A percentile compares a stretch with the other conserved stretches of the same genome.
These are phyloP conservation scores for Drosophila takahashii DNA, from an alignment of 1,140 invertebrate genomes.

Conservation along the genomic window DNA sequence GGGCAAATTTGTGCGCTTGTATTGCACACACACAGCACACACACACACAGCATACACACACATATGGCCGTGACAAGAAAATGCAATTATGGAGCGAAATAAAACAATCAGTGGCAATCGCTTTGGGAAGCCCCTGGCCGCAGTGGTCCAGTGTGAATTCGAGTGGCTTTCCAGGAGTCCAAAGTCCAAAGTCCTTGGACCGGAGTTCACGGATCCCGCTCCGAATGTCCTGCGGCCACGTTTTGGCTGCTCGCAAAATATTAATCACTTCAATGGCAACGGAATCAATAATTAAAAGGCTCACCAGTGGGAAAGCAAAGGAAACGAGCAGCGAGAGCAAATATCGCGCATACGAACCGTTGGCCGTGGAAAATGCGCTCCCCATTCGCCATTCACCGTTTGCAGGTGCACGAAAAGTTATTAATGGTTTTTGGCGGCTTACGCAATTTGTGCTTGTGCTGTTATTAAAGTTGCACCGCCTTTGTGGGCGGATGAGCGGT, in stretches of 20 bases:
- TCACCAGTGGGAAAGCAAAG: conserved; percentile 3
- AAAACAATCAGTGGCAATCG: conserved; percentile 63
- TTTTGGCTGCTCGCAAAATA: conserved; percentile 50
- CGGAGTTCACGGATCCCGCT: background rate
- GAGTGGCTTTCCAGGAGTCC: background rate
- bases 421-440: conserved; percentile 76
- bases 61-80: conserved; percentile 56
- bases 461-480: conserved; percentile 63
- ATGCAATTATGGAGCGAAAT: conserved; percentile 72
- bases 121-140: conserved; percentile 27
- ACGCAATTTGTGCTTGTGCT: conserved; percentile 67
- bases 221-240: conserved; percentile 27
- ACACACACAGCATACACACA: background rate
- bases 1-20: conserved; percentile 6
- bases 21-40: conserved; percentile 1
- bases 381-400: too few species aligned
- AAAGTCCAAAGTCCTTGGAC: background rate
- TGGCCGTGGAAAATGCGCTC: background rate
- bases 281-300: conserved; percentile 77
- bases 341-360: conserved; percentile 48
- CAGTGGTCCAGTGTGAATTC: background rate
- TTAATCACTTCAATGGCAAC: conserved; percentile 66
- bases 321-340: conserved; percentile 19
- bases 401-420: conserved; percentile 71
- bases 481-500: conserved; percentile 34